phyloP scores from a whole-genome alignment of 2,113 vertebrate genomes.

The Cairina moschata region DNA sequence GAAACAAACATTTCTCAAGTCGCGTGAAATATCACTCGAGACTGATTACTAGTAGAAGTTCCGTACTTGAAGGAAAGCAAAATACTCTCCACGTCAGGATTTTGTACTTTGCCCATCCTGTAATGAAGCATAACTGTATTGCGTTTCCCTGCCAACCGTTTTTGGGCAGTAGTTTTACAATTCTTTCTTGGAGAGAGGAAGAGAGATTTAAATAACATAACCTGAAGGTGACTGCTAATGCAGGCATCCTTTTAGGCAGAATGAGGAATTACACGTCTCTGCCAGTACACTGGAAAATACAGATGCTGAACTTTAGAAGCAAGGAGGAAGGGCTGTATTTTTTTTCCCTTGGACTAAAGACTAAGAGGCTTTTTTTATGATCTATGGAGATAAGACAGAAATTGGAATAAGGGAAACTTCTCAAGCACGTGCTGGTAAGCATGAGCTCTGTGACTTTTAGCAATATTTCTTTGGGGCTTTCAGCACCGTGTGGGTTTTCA shows the following conservation, averaged over 20 bases:
- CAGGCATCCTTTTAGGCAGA: neutral
- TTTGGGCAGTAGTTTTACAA: neutral
- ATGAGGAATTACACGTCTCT: accelerated
- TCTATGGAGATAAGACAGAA: neutral
- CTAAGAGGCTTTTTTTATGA: neutral
- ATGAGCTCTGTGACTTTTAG: neutral
- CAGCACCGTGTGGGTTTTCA: neutral
- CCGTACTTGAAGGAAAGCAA: neutral
- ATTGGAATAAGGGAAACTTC: neutral
- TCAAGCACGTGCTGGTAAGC: accelerated
- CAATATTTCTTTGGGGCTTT: neutral
- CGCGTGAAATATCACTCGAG: neutral
- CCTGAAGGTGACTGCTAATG: neutral
- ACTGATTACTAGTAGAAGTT: neutral
- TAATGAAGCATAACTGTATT: neutral
- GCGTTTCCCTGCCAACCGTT: neutral
- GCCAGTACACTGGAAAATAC: neutral
- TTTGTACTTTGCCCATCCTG: neutral
- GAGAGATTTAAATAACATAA: neutral
- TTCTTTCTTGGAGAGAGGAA: neutral
- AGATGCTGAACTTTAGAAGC: neutral
- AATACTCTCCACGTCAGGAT: neutral
- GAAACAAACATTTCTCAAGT: constrained; percentile 2
- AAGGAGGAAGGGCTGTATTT: neutral
- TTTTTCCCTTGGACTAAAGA: neutral